Evolutionary conservation across 2,888 invertebrate species (phyloP), one percentile per base, ranked within the genome.

Genomic region (Antheraea yamamai): DNA sequence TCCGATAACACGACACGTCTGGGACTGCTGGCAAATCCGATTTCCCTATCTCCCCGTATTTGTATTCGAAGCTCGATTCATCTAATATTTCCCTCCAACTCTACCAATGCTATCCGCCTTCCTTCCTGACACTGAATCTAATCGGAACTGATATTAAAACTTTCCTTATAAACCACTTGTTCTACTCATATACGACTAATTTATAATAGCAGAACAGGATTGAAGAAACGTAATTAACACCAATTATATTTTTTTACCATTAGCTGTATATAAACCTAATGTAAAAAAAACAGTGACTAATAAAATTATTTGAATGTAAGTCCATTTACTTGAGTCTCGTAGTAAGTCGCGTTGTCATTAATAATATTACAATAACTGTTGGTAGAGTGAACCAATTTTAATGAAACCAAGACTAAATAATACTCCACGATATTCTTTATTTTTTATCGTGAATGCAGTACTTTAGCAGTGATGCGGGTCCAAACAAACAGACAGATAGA

Each of bases 101-200:
- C 91, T 89, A 87, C 89, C 89, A 86, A 87, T 90, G 91, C 91
- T 93, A 93, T 92, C 93, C 91, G 88, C 92, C 92, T 93, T 92
- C 92, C 90, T 93, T 91, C 92, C 93, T 95, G 93, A 92, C 94
- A 94, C 94, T 93, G 94, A 93, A 95, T 94, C 95, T 93, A 94
- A 95, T 95, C 94, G 93, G 95, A 94, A 95, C 94, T 93, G 93
- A 95, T 95, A 95, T 95, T 95, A 95, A 95, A 95, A 95, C 91
- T 93, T 92, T 91, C 88, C 91, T 91, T 91, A 90, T 90, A 89
- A 87, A 88, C 83, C 86, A 86, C 87, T 88, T 88, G 83, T 85
- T 88, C 84, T 83, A 87, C 86, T 84, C 81, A 83, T 84, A 87
- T 86, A 87, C 85, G 39, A 68, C 26, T 39, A 72, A 70, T 74